phyloP scores from a whole-genome alignment of 1,140 invertebrate species.

The Steinernema khuongi region DNA sequence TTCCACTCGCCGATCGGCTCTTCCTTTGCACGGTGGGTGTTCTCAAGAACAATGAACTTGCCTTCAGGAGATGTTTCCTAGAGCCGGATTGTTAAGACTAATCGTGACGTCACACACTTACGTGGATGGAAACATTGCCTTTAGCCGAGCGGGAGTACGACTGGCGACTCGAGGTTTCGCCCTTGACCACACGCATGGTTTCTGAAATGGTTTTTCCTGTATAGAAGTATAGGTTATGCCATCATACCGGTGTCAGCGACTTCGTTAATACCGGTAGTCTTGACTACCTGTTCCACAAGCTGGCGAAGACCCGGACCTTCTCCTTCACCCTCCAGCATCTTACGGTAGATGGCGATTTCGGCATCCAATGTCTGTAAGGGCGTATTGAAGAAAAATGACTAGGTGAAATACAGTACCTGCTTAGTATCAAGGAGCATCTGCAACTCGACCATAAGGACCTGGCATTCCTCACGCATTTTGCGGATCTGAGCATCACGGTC shows the following conservation, averaged over 20 bases:
- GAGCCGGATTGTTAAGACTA: neutral
- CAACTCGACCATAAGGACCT: conserved; percentile 60
- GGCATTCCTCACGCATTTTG: conserved; percentile 59
- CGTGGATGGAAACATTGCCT: conserved; percentile 57
- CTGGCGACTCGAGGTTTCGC: conserved; percentile 63
- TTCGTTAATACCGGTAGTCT: conserved; percentile 53
- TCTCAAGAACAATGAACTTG: conserved; percentile 55
- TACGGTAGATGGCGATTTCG: conserved; percentile 59
- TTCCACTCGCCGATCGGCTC: conserved; percentile 57
- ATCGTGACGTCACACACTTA: conserved; percentile 8
- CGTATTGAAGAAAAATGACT: neutral
- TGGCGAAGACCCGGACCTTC: conserved; percentile 57
- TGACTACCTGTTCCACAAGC: conserved; percentile 57
- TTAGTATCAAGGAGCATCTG: conserved; percentile 62
- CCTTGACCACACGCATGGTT: conserved; percentile 60
- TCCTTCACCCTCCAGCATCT: conserved; percentile 58
- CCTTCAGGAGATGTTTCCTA: conserved; percentile 59
- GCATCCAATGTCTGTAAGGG: conserved; percentile 49
- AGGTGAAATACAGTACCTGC: conserved; percentile 19
- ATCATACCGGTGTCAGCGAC: conserved; percentile 46
- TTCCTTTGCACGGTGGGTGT: conserved; percentile 57
- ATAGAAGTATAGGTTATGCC: conserved; percentile 11
- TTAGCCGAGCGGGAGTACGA: conserved; percentile 63
- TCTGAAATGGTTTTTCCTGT: conserved; percentile 39
- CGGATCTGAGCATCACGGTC: conserved; percentile 58